Conservation (phyloP, 30 jellyfish, hydroid and myxozoan species). For the Chironex yamaguchii region DNA sequence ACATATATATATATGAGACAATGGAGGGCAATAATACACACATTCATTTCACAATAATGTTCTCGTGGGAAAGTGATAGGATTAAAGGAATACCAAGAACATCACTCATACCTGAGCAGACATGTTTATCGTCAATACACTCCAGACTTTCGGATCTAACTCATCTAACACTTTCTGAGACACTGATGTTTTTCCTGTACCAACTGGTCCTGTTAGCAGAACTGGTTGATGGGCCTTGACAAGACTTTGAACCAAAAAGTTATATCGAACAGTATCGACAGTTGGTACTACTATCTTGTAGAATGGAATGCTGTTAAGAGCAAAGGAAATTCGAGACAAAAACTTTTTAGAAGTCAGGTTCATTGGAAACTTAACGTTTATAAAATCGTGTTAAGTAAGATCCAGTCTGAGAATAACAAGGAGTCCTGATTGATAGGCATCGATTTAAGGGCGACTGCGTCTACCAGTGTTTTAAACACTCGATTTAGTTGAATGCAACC, state of each 20-base stretch:
- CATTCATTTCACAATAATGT: too few relatives aligned
- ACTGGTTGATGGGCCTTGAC: constrained; percentile 88
- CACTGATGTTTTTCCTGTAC: constrained; percentile 97
- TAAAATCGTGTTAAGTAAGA: too few relatives aligned
- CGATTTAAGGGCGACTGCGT: too few relatives aligned
- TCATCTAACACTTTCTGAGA: constrained; percentile 86
- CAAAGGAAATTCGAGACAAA: background rate
- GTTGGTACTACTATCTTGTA: constrained; percentile 95
- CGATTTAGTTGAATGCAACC: too few relatives aligned
- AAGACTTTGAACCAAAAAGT: constrained; percentile 79
- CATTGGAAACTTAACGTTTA: too few relatives aligned
- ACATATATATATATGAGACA: too few relatives aligned
- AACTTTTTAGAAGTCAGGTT: background rate
- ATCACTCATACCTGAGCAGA: constrained; percentile 98
- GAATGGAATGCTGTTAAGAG: constrained; percentile 78
- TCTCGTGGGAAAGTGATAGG: background rate
- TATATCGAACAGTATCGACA: constrained; percentile 94
- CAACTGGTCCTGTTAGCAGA: constrained; percentile 97
- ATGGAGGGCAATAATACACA: background rate
- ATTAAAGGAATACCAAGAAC: background rate
- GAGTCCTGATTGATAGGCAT: too few relatives aligned
- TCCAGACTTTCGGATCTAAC: constrained; percentile 79
- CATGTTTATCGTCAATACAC: constrained; percentile 90
- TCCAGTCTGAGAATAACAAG: too few relatives aligned
- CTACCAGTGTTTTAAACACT: too few relatives aligned